phyloP scores from a whole-genome alignment of 2,797 vertebrate species.

The Gadopsis marmoratus region DNA sequence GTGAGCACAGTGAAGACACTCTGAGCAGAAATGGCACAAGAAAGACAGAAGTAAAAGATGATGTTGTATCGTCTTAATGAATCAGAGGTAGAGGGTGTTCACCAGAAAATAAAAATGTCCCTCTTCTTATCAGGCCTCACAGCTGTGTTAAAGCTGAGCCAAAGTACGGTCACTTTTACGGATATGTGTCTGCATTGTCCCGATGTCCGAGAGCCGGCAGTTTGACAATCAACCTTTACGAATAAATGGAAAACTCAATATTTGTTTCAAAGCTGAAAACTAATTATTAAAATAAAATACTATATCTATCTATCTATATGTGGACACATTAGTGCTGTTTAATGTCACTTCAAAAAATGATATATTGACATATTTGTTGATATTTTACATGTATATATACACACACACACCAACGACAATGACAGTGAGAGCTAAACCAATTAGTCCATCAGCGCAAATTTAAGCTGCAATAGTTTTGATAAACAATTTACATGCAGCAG shows the following conservation, averaged over 20 bases:
- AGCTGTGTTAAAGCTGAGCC: constrained; percentile 35
- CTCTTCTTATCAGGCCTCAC: constrained; percentile 49
- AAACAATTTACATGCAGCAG: neutral
- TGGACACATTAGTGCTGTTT: neutral
- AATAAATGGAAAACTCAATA: constrained; percentile 6
- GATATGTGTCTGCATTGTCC: constrained; percentile 35
- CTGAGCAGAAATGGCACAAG: neutral
- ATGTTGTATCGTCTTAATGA: constrained; percentile 28
- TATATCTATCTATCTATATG: neutral
- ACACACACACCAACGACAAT: neutral
- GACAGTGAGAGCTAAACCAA: neutral
- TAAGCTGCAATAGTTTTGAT: neutral
- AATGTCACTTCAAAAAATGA: neutral
- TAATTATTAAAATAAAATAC: neutral
- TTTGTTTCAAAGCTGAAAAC: neutral
- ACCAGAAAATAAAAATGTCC: constrained; percentile 31
- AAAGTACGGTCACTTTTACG: constrained; percentile 47
- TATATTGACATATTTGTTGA: neutral
- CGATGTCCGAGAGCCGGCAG: constrained; percentile 21
- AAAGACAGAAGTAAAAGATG: neutral
- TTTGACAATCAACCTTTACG: constrained; percentile 39
- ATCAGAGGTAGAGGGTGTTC: constrained; percentile 33
- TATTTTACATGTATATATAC: too few species aligned
- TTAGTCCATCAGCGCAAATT: neutral
- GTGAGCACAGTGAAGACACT: constrained; percentile 4